Conservation (phyloP, 2,113 vertebrate species). For the Mirza zaza region DNA sequence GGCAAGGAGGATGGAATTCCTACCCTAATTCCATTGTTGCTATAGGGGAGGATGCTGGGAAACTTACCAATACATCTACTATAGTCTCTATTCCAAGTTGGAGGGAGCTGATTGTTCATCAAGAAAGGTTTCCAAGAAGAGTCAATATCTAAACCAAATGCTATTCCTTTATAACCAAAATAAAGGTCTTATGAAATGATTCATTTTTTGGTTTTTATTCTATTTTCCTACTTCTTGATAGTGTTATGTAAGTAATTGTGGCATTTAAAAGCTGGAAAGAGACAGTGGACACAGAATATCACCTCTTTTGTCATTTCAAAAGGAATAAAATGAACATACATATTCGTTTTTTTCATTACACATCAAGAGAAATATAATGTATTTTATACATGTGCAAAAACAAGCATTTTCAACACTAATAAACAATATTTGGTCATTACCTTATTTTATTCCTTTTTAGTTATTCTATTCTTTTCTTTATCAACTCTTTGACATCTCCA, state of each 20-base stretch:
- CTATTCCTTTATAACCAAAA: conserved; percentile 5
- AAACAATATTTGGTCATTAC: conserved; percentile 39
- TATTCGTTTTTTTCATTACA: conserved; percentile 64
- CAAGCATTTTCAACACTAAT: conserved; percentile 43
- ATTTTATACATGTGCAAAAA: conserved; percentile 70
- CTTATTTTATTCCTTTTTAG: conserved; percentile 50
- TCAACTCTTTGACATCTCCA: neutral
- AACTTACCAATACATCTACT: neutral
- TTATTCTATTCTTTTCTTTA: conserved; percentile 43
- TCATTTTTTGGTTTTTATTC: conserved; percentile 10
- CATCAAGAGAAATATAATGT: conserved; percentile 68
- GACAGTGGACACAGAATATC: neutral
- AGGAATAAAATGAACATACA: conserved; percentile 52
- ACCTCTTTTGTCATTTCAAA: conserved; percentile 48
- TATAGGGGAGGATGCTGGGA: neutral
- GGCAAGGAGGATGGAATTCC: neutral
- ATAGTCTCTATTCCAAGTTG: neutral
- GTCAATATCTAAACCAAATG: neutral
- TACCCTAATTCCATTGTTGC: neutral
- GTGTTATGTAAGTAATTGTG: neutral
- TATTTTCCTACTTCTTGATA: conserved; percentile 44
- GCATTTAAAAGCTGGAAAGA: conserved; percentile 35
- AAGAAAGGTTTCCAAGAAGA: neutral
- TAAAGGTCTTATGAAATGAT: neutral
- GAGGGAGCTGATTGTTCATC: neutral